Percentiles rank a stretch among this genome's conserved stretches.
Evolutionary conservation across 2,797 vertebrate genomes (phyloP).

Genomic region (Mionectes olivaceus): DNA sequence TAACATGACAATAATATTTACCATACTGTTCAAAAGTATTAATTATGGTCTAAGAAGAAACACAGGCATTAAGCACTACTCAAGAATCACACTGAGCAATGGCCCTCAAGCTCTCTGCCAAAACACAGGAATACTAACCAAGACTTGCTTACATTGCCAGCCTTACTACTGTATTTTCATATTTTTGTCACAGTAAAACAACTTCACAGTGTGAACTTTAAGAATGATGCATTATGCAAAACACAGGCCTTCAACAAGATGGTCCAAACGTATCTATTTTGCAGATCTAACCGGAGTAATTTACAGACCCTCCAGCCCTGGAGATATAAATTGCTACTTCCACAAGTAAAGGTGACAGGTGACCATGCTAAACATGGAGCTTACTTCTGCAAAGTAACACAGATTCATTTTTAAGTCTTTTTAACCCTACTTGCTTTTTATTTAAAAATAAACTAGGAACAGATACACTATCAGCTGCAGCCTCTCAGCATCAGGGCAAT

Average conservation of each 20-base stretch:
- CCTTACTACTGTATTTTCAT: background rate
- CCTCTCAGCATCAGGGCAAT: background rate
- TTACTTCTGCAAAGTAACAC: background rate
- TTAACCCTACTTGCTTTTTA: background rate
- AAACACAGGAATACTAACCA: background rate
- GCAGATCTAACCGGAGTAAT: background rate
- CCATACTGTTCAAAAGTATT: background rate
- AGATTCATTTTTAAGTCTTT: background rate
- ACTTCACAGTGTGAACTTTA: background rate
- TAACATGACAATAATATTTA: background rate
- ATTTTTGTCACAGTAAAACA: background rate
- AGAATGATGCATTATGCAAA: background rate
- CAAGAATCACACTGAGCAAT: background rate
- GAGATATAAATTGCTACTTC: background rate
- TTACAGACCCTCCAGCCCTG: fast-evolving
- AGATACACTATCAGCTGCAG: background rate
- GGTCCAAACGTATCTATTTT: background rate
- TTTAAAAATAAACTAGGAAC: background rate
- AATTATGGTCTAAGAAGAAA: background rate
- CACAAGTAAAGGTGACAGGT: background rate
- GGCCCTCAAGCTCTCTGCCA: background rate
- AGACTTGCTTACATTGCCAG: background rate
- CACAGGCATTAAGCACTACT: background rate
- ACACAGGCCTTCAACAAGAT: background rate
- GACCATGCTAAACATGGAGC: background rate